Conservation (phyloP, 2,113 vertebrate species). For the Meriones unguiculatus region DNA sequence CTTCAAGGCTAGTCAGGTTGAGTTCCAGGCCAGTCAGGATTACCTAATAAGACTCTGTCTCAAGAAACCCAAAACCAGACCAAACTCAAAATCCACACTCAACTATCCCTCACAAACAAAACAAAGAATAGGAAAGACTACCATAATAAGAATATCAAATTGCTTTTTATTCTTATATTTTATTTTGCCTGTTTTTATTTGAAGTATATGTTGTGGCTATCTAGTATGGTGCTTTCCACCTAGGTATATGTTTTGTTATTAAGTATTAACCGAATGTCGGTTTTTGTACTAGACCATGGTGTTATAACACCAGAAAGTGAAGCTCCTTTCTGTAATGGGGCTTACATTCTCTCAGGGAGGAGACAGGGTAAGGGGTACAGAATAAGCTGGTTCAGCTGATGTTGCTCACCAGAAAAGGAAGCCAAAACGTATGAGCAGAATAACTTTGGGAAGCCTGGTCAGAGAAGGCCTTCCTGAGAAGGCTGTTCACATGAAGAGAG, state of each 20-base stretch:
- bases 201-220: neutral
- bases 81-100: neutral
- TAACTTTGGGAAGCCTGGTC: neutral
- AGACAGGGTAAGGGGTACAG: neutral
- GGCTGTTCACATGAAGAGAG: neutral
- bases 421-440: neutral
- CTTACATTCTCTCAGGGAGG: neutral
- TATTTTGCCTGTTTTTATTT: slow-evolving; percentile 54
- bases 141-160: slow-evolving; percentile 42
- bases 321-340: neutral
- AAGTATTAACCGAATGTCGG: neutral
- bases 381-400: neutral
- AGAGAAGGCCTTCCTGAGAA: neutral
- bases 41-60: neutral
- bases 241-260: slow-evolving; percentile 37
- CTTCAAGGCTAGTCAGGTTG: neutral
- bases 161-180: slow-evolving; percentile 39
- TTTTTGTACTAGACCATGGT: neutral
- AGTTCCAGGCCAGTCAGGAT: neutral
- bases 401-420: slow-evolving; percentile 9
- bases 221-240: neutral
- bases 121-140: neutral
- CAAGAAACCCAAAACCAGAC: neutral
- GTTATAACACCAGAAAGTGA: neutral
- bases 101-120: neutral